Conservation (phyloP, 2,113 vertebrate species). For the Brachyhypopomus occidentalis region DNA sequence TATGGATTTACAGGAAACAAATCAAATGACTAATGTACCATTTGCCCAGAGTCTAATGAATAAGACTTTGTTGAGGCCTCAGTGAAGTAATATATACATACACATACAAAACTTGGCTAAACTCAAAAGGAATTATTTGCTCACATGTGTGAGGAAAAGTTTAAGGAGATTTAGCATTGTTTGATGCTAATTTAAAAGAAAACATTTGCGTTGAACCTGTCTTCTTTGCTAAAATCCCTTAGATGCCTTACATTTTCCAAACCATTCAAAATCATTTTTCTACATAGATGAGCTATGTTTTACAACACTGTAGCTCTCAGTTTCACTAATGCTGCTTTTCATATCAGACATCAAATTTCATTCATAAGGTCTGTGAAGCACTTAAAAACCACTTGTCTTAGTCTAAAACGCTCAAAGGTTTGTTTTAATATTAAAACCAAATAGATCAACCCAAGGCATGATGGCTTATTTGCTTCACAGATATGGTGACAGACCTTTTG, state of each 20-base stretch:
- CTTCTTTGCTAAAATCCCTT: conserved; percentile 47
- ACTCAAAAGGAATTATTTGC: neutral
- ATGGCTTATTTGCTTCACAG: conserved; percentile 74
- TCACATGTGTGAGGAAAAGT: neutral
- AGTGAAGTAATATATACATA: conserved; percentile 21
- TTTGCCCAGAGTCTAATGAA: conserved; percentile 64
- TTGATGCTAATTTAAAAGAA: conserved; percentile 25
- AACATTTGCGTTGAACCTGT: conserved; percentile 28
- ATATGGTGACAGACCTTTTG: conserved; percentile 69
- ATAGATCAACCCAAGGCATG: conserved; percentile 45
- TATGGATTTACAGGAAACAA: conserved; percentile 65
- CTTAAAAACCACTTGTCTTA: conserved; percentile 58
- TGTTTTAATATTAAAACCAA: neutral
- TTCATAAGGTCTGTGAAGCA: conserved; percentile 74
- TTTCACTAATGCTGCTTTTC: conserved; percentile 66
- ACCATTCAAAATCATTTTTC: conserved; percentile 54
- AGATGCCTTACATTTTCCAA: conserved; percentile 47
- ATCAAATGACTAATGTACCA: conserved; percentile 57
- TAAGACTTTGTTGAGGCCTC: conserved; percentile 61
- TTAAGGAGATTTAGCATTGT: conserved; percentile 11
- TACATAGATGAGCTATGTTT: conserved; percentile 60
- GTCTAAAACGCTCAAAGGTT: conserved; percentile 27
- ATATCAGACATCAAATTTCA: conserved; percentile 68
- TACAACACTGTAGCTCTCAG: conserved; percentile 46
- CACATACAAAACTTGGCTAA: neutral